Evolutionary conservation across 1,140 invertebrate genomes (phyloP).

Genomic region (Orchesella cincta): DNA sequence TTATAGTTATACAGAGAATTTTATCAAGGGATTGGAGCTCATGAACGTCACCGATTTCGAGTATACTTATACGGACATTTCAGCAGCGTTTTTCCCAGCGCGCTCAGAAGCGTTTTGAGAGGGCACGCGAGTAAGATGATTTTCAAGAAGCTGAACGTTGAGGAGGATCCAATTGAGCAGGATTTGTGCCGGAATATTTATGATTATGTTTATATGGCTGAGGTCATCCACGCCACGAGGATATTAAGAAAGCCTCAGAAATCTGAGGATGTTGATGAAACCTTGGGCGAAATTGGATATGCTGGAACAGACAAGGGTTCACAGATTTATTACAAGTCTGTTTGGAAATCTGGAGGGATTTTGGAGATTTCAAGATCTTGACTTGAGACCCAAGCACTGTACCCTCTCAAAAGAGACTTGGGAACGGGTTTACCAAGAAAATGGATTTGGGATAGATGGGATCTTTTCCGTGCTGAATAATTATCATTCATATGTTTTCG

Average conservation of each 20-base stretch:
- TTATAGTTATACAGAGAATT: too few species aligned
- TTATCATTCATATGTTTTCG: too few species aligned
- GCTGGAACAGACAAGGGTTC: slow-evolving; percentile 4
- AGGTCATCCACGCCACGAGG: slow-evolving; percentile 41
- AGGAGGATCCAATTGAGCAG: slow-evolving; percentile 42
- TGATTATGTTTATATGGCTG: slow-evolving; percentile 1
- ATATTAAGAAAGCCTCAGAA: not conserved
- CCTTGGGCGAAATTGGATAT: slow-evolving; percentile 14
- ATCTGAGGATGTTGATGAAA: slow-evolving; percentile 24
- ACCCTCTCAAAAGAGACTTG: not conserved
- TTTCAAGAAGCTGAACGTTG: slow-evolving; percentile 41
- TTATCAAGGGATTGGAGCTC: not conserved
- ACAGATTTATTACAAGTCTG: not conserved
- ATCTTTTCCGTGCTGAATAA: too few species aligned
- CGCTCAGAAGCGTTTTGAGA: not conserved
- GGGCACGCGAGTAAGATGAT: not conserved
- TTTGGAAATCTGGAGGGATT: slow-evolving; percentile 41
- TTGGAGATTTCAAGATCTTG: slow-evolving; percentile 33
- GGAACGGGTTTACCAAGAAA: not conserved
- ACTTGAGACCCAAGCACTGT: not conserved
- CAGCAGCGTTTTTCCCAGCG: slow-evolving; percentile 18
- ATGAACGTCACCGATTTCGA: slow-evolving; percentile 24
- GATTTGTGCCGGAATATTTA: slow-evolving; percentile 33
- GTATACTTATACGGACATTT: slow-evolving; percentile 43
- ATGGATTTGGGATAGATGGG: too few species aligned